Conservation (phyloP, 2,797 vertebrate species). For the Mionectes olivaceus region DNA sequence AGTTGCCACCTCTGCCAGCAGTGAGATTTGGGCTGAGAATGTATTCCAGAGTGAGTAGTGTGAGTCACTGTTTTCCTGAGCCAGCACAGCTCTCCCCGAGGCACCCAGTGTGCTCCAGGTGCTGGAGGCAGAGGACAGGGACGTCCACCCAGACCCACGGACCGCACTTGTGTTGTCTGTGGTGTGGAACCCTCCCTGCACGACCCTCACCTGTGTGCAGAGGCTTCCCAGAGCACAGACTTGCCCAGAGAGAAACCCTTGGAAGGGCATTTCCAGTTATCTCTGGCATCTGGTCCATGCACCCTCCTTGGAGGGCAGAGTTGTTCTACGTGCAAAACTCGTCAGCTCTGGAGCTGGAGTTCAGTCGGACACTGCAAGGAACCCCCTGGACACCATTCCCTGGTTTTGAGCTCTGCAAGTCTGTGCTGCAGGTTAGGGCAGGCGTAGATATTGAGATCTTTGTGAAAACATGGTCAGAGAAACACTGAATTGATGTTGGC, state of each 20-base stretch:
- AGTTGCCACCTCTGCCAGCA: background rate
- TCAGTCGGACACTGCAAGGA: background rate
- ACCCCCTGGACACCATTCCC: accelerated
- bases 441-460: background rate
- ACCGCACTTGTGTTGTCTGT: accelerated
- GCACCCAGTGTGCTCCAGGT: background rate
- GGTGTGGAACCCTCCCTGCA: background rate
- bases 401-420: background rate
- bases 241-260: too few relatives aligned
- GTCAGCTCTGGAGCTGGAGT: background rate
- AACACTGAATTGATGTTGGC: background rate
- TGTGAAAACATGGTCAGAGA: accelerated
- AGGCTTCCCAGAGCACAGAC: too few relatives aligned
- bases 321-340: background rate
- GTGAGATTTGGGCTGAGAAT: background rate
- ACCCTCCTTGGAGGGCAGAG: background rate
- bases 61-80: background rate
- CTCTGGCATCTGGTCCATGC: accelerated
- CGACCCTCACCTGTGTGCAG: accelerated
- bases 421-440: background rate
- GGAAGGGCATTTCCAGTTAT: background rate
- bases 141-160: background rate
- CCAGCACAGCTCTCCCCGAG: background rate
- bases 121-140: background rate
- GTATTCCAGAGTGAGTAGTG: background rate